Evolutionary conservation across 2,113 vertebrate genomes (phyloP), one percentile per base, ranked within the genome.

Genomic region (Tragelaphus buxtoni): DNA sequence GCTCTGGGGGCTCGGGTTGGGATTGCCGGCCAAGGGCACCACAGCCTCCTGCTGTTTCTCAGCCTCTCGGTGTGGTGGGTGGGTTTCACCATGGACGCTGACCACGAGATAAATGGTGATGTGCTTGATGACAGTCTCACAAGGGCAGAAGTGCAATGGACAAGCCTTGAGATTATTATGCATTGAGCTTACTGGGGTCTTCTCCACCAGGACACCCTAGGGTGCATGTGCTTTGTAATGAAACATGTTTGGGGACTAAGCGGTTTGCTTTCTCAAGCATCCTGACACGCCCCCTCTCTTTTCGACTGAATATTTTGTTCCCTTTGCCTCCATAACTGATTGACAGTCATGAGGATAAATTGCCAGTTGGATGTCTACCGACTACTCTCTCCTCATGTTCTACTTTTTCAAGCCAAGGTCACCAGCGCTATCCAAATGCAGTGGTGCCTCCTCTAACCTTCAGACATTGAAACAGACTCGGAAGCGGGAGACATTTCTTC

Each of bases 1-100:
- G 42, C 47, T 56, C 35, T 87, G 39, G 84, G 81, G 35, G 17
- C 63, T 92, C 1, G 3, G 35, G 39, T 24, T 5, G 20, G 61
- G 53, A 18, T n/a, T 0, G 0, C 58, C 4, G 0, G 32, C n/a
- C 24, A 42, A 30, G 42, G 26, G 9, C 20, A 12, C 81, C 17
- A 18, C 10, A 6, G n/a, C 49, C 49, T 80, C 18, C 28, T 0
- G 9, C 95, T 0, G 0, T 26, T 28, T 17, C 45, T 69, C 51
- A 30, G 28, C 51, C 16, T 32, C 61, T 30, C 30, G 22, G 51
- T 24, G 2, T 13, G 30, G 17, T 28, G 32, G 14, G 11, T 60
- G 20, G 20, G 55, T 39, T 91, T 93, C 83, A 35, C 94, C 80
- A 0, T 61, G 55, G 32, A 32, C 35, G 1, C 17, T 76, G 49